Evolutionary conservation across 53 echinoderm and acorn worm genomes (phyloP).

Genomic region (Echinometra lucunter): DNA sequence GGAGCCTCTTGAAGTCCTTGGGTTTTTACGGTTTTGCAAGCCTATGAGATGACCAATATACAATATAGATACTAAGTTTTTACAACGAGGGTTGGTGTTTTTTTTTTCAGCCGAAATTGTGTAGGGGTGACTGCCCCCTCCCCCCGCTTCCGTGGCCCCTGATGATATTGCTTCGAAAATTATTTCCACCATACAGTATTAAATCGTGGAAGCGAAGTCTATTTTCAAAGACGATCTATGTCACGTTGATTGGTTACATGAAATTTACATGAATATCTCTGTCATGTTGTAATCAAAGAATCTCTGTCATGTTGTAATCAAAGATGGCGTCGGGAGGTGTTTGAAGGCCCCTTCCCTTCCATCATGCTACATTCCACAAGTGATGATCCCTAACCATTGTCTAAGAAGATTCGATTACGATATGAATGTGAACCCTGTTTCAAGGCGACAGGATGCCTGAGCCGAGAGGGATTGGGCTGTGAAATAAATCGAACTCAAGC

Average conservation of each 20-base stretch:
- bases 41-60: no score
- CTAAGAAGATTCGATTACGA: conserved; percentile 9
- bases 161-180: neutral
- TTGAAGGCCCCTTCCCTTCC: neutral
- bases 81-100: no score
- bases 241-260: neutral
- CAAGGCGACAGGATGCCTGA: neutral
- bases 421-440: neutral
- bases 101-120: no score
- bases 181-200: neutral
- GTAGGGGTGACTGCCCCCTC: no score
- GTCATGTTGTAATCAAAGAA: neutral
- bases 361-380: neutral
- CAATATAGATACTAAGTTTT: no score
- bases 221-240: neutral
- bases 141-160: no score
- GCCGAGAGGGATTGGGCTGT: neutral
- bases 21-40: no score
- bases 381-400: neutral
- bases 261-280: conserved; percentile 20
- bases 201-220: neutral
- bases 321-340: neutral
- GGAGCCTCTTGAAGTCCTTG: no score
- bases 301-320: neutral
- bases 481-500: neutral